Evolutionary conservation across 2,113 vertebrate species (phyloP).

Genomic region (Pandion haliaetus): DNA sequence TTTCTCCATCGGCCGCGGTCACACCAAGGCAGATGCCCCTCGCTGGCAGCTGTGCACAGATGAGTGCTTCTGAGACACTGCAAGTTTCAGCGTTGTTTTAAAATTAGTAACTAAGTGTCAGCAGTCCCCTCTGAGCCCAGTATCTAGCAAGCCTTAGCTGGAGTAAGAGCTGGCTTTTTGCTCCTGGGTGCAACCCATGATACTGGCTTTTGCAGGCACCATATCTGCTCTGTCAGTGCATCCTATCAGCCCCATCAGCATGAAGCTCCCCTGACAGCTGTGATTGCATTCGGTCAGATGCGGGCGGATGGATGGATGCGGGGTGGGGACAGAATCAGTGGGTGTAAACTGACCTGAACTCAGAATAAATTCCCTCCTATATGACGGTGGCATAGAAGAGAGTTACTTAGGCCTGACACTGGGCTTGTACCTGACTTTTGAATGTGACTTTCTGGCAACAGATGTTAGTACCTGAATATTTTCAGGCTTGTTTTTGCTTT

Average conservation of each 20-base stretch:
- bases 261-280: not conserved
- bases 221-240: not conserved
- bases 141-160: not conserved
- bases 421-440: not conserved
- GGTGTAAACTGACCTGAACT: not conserved
- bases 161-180: not conserved
- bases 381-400: not conserved
- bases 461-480: not conserved
- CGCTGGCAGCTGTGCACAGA: accelerated
- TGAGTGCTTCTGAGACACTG: not conserved
- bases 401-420: not conserved
- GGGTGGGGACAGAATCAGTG: not conserved
- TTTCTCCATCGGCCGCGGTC: not conserved
- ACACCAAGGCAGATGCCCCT: not conserved
- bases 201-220: not conserved
- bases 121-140: not conserved
- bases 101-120: not conserved
- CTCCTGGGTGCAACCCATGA: not conserved
- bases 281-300: not conserved
- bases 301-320: not conserved
- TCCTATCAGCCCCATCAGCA: not conserved
- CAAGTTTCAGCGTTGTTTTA: not conserved
- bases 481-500: not conserved
- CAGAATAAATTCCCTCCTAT: not conserved
- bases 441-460: not conserved